phyloP scores from a whole-genome alignment of 2,797 vertebrate genomes.

The Leucoraja ocellata region DNA sequence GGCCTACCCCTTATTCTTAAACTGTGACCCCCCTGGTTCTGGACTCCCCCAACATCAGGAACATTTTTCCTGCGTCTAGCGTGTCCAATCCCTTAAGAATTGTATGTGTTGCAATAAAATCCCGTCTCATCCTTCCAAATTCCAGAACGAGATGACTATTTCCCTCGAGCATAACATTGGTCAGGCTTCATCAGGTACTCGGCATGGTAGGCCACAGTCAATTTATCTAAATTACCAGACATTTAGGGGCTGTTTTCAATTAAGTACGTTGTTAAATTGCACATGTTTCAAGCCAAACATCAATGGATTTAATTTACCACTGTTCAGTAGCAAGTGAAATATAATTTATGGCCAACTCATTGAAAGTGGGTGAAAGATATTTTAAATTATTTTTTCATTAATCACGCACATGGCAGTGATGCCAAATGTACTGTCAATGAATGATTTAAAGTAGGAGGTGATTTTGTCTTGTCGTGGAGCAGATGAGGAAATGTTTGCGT shows the following conservation, averaged over 20 bases:
- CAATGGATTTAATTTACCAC: slow-evolving; percentile 26
- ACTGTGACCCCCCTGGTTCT: too few relatives aligned
- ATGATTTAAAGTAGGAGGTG: neutral
- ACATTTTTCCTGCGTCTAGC: too few relatives aligned
- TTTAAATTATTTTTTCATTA: neutral
- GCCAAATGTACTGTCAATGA: neutral
- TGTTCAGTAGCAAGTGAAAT: neutral
- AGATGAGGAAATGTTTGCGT: too few relatives aligned
- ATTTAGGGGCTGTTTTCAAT: slow-evolving; percentile 28
- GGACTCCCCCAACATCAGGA: too few relatives aligned
- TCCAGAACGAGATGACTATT: neutral
- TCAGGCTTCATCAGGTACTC: slow-evolving; percentile 18
- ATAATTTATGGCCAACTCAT: slow-evolving; percentile 34
- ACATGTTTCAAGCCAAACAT: neutral
- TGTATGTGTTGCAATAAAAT: too few relatives aligned
- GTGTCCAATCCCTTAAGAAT: too few relatives aligned
- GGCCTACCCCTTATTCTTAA: too few relatives aligned
- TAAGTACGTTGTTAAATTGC: slow-evolving; percentile 20
- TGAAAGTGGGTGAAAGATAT: neutral
- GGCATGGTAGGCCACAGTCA: neutral
- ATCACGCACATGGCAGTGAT: neutral
- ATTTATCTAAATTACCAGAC: slow-evolving; percentile 36
- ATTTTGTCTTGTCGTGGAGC: neutral
- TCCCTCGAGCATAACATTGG: neutral
- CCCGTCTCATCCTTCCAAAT: too few relatives aligned